Base-by-base conservation (phyloP, 1,140 invertebrate species). In the Gryon sp. region DNA sequence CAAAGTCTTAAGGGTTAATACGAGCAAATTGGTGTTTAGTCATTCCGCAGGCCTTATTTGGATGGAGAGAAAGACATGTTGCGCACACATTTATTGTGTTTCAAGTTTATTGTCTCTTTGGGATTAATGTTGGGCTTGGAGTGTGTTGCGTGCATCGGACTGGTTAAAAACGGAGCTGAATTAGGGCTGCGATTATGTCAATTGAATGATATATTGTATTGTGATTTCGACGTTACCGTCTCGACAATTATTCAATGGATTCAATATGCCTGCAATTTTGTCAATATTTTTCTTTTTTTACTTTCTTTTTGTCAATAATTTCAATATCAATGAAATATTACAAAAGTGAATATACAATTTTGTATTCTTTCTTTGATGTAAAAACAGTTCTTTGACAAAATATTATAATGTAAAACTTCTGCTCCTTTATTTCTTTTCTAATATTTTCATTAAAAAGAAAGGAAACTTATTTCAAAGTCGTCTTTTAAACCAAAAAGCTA, bases 21-120 rank as follows among this genome's bases (percentile, higher is more conserved):
- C 22, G 40, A 57, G 30, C 46, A 53, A 65, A 65, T 34, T 11
- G n/a, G 19, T 12, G 19, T 24, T 46, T 36, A 43, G 36, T 15
- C 34, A 50, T 6, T 52, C 12, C 26, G 4, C 46, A 14, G 12
- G 8, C 60, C 60, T 52, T 65, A 65, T 65, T 65, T 65, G 60
- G 60, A 0, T 9, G 12, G 12, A 12, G 11, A n/a, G n/a, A n/a
- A n/a, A n/a, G n/a, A n/a, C n/a, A 38, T 7, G n/a, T 22, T 18
- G 18, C 18, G 8, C 38, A 11, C 32, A 6, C 8, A 3, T 22
- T 40, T 52, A 50, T 52, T 41, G 34, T 40, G 34, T 52, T 30
- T 32, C 24, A 8, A n/a, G 8, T 52, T 50, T 22, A 30, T 60
- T 60, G 14, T 48, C 30, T 46, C 6, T 1, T 11, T 6, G 19